Evolutionary conservation across 2,888 invertebrate species (phyloP), one percentile per base, ranked within the genome.

Genomic region (Pollenia labialis): DNA sequence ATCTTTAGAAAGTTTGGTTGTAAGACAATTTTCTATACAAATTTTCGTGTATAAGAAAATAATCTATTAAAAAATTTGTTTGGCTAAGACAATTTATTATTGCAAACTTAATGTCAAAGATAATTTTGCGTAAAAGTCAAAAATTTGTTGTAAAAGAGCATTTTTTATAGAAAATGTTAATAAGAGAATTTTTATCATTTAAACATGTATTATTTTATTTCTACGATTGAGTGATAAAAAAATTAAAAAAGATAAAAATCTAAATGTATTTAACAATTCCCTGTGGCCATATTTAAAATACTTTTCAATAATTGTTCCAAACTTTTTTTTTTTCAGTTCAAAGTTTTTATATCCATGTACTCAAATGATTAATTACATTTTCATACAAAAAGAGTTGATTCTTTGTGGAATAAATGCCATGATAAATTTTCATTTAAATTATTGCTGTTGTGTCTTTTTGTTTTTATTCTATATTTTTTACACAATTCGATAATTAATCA

Each of bases 401-500:
- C 50, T 75, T 32, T 75, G 75, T 75, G 62, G 50, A 60, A 52
- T 12, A 52, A 75, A 62, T 75, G 50, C n/a, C 62, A 75, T 75
- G 75, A 75, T 75, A 62, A 75, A 75, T 75, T 75, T 62, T 62
- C 75, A 75, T 75, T 62, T 75, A 75, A 75, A 50, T 50, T 62
- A 75, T 62, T 75, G n/a, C 12, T 18, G 42, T 23, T 50, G 62
- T 18, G 14, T 23, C 1, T 9, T 23, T 56, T 23, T 58, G 46
- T 11, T 64, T 64, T 14, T 64, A n/a, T 23, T 10, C 23, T 18
- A 42, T 32, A 44, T 23, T 58, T 68, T 71, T 46, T 69, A 76
- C 69, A 71, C 69, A 76, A 76, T 76, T 82, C 54, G 54, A 62
- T 82, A 82, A 82, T 82, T 82, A 82, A 82, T 76, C 82, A 82